phyloP scores from a whole-genome alignment of 2,888 invertebrate genomes.

The Rotaria sp. region DNA sequence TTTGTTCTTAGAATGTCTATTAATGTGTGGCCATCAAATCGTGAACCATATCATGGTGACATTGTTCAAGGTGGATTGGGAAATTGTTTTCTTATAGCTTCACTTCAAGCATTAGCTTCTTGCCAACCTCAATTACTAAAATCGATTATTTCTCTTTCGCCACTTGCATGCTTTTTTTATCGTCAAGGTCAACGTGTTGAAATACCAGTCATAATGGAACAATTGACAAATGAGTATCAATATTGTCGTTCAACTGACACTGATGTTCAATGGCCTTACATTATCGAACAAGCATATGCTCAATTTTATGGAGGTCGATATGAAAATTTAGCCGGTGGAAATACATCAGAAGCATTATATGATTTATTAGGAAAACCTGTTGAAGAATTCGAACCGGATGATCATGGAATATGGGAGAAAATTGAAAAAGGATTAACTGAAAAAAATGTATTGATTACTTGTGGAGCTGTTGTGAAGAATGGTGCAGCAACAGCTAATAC shows the following conservation, averaged over 20 bases:
- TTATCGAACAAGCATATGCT: conserved; percentile 12
- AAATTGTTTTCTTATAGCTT: conserved; percentile 19
- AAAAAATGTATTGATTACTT: not conserved
- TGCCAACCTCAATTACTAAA: not conserved
- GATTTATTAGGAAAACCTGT: conserved; percentile 8
- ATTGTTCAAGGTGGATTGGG: conserved; percentile 16
- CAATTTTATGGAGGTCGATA: not conserved
- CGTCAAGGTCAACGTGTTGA: conserved; percentile 2
- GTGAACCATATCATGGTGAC: conserved; percentile 15
- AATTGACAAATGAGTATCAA: too few relatives aligned
- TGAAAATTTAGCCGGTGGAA: conserved; percentile 16
- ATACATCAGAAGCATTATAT: conserved; percentile 16
- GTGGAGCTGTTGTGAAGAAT: not conserved
- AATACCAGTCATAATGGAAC: not conserved
- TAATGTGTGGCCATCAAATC: not conserved
- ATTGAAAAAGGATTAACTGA: not conserved
- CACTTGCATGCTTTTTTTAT: not conserved
- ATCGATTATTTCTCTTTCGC: not conserved
- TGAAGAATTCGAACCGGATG: not conserved
- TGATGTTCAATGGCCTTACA: conserved; percentile 3
- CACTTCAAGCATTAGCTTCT: conserved; percentile 26
- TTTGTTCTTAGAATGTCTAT: not conserved
- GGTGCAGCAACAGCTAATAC: not conserved
- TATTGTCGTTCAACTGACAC: not conserved
- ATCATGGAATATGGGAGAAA: not conserved